phyloP scores from a whole-genome alignment of 2,888 invertebrate genomes.

The Cacoxenus indagator region DNA sequence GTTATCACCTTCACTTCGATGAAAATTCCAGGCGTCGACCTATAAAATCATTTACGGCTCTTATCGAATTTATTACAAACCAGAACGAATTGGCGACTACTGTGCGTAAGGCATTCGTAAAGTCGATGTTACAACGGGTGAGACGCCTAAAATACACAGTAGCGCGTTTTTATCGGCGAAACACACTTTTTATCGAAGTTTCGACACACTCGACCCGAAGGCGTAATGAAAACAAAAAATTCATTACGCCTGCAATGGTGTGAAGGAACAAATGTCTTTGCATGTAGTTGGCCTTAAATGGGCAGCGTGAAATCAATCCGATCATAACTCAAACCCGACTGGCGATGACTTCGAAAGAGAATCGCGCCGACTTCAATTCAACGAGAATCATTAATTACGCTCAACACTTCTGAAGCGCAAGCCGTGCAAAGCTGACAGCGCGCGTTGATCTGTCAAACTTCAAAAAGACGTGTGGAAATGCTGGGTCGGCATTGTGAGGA shows the following conservation, averaged over 20 bases:
- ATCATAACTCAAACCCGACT: constrained; percentile 35
- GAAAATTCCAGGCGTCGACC: too few species aligned
- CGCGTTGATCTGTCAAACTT: constrained; percentile 60
- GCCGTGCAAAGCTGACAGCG: constrained; percentile 59
- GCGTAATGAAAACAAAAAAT: neutral
- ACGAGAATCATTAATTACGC: constrained; percentile 64
- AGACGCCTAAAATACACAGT: too few species aligned
- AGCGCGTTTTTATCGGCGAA: too few species aligned
- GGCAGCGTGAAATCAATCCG: constrained; percentile 53
- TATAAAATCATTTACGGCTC: too few species aligned
- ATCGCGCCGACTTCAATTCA: constrained; percentile 34
- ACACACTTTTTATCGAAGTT: too few species aligned
- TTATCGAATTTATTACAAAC: too few species aligned
- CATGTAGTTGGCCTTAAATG: constrained; percentile 1
- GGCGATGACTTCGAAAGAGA: constrained; percentile 21
- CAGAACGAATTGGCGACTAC: too few species aligned
- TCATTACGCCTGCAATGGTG: neutral
- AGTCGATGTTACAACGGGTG: too few species aligned
- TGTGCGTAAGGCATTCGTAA: too few species aligned
- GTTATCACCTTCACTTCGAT: too few species aligned
- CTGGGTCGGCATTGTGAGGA: constrained; percentile 22
- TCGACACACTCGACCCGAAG: too few species aligned
- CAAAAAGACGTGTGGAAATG: neutral
- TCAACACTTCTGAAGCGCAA: constrained; percentile 55
- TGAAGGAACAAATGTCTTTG: constrained; percentile 7